Evolutionary conservation across 2,888 invertebrate genomes (phyloP), one percentile per base, ranked within the genome.

Genomic region (Spilarctia lutea): DNA sequence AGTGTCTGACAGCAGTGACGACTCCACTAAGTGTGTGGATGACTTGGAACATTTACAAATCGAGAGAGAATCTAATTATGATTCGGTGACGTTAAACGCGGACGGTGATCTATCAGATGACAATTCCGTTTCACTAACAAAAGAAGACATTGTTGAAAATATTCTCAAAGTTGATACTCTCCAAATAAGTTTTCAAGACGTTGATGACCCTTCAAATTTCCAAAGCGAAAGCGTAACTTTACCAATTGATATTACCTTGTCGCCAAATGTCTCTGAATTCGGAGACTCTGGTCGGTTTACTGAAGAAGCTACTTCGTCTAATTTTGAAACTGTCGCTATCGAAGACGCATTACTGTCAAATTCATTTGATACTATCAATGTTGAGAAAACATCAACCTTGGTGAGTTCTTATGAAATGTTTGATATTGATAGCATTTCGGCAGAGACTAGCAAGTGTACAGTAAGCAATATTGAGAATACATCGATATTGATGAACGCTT

Each of bases 21-120:
- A 95, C 80, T 95, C 95, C 69, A 95, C 96, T 4, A 93, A 95
- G 86, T 95, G 95, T 84, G 90, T 94, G 48, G 95, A 95, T 65
- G 94, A 95, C 76, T 86, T 93, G 48, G 95, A 94, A 78, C 89
- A 91, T 71, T 81, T 92, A 81, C 90, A 91, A n/a, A 90, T 81
- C n/a, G 92, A 91, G 72, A 89, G 84, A 75, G 91, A 91, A 66
- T 85, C 86, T 66, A 86, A 87, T 42, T 91, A 93, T 73, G 92
- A 94, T 79, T 92, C 93, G 4, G 91, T 93, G 13, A 95, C 95
- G 11, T 88, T 95, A 4, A 95, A 95, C 81, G 94, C 93, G 2
- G 94, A 94, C 35, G 91, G 86, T 4, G 94, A 96, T 65, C 81
- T 95, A 48, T 94, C 95, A 0, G 94, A 94, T 39, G 94, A 94